Evolutionary conservation across 1,140 invertebrate species (phyloP).

Genomic region (Eubasilissa regina): DNA sequence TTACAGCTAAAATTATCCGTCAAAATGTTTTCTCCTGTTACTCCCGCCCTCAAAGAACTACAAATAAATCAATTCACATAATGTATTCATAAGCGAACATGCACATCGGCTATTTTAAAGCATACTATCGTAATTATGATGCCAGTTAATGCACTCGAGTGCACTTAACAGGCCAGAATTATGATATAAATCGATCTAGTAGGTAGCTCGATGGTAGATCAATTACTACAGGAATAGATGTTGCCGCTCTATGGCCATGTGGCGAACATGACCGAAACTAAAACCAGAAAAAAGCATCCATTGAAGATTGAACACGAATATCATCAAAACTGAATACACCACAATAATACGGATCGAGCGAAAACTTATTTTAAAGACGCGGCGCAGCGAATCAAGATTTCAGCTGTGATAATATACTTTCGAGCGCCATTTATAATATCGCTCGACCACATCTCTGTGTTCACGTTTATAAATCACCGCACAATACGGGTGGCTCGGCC

Average conservation of each 20-base stretch:
- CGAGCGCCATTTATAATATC: slow-evolving; percentile 14
- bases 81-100: not conserved
- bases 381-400: slow-evolving; percentile 28
- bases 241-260: slow-evolving; percentile 17
- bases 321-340: slow-evolving; percentile 1
- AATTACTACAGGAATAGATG: slow-evolving; percentile 34
- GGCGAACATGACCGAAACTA: slow-evolving; percentile 31
- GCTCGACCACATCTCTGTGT: not conserved
- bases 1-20: too few relatives aligned
- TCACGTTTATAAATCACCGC: slow-evolving; percentile 26
- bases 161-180: slow-evolving; percentile 25
- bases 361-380: slow-evolving; percentile 4
- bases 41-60: too few relatives aligned
- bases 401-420: slow-evolving; percentile 35
- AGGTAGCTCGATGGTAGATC: slow-evolving; percentile 29
- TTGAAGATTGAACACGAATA: not conserved
- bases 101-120: not conserved
- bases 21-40: too few relatives aligned
- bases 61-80: too few relatives aligned
- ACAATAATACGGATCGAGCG: not conserved
- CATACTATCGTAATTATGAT: slow-evolving; percentile 17
- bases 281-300: slow-evolving; percentile 27
- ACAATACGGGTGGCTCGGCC: slow-evolving; percentile 20
- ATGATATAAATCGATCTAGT: slow-evolving; percentile 30
- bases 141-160: slow-evolving; percentile 17